A percentile compares a stretch with the other conserved stretches of the same genome.
Evolutionary conservation across 2,888 invertebrate species (phyloP).

Genomic region (Drosophila quinaria): DNA sequence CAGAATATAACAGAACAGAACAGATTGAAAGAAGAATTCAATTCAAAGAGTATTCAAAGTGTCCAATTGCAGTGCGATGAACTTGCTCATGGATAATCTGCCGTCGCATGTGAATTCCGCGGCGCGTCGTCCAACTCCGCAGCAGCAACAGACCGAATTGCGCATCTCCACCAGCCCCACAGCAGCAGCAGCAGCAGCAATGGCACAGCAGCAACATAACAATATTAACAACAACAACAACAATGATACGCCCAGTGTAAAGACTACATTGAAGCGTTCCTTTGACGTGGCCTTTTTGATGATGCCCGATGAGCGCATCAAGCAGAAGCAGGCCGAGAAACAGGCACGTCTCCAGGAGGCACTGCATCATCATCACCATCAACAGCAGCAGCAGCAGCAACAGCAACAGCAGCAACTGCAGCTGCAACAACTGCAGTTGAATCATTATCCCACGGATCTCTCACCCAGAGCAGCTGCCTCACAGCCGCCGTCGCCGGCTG

Average conservation of each 20-base stretch:
- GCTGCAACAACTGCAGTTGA: constrained; percentile 44
- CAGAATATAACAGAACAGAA: neutral
- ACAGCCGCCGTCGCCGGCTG: constrained; percentile 75
- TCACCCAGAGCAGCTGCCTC: constrained; percentile 76
- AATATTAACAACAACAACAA: constrained; percentile 77
- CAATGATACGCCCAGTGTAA: constrained; percentile 73
- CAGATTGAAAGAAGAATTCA: neutral
- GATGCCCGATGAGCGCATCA: constrained; percentile 93
- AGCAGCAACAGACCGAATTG: constrained; percentile 70
- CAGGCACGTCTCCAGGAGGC: constrained; percentile 86
- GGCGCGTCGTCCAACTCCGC: constrained; percentile 67
- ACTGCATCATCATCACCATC: constrained; percentile 81
- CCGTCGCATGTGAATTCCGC: constrained; percentile 65
- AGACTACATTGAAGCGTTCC: constrained; percentile 89
- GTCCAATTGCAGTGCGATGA: constrained; percentile 60
- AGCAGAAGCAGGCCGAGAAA: constrained; percentile 86
- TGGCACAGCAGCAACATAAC: constrained; percentile 46
- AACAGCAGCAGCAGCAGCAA: constrained; percentile 56
- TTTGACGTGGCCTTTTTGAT: constrained; percentile 96
- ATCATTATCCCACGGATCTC: constrained; percentile 85
- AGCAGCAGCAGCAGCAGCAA: constrained; percentile 37
- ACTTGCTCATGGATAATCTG: constrained; percentile 89
- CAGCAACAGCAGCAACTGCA: constrained; percentile 51
- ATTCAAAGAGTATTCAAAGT: constrained; percentile 10
- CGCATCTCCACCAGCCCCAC: constrained; percentile 51